Conservation (phyloP, 2,888 invertebrate genomes). For the Parochlus steinenii region DNA sequence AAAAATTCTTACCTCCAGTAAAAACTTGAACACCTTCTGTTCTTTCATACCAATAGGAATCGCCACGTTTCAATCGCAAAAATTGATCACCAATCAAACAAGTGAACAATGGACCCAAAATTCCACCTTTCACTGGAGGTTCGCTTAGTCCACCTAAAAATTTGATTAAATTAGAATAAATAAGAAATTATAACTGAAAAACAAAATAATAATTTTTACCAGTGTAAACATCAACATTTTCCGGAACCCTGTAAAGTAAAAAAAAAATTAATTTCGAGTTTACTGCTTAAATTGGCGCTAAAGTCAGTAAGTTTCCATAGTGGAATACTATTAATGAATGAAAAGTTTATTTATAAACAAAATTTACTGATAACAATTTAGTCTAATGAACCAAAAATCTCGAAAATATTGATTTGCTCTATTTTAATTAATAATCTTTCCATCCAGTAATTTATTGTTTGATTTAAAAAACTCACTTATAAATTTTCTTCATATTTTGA, state of each 20-base stretch:
- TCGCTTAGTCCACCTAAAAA: slow-evolving; percentile 81
- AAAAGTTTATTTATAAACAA: no score
- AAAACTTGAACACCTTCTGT: slow-evolving; percentile 45
- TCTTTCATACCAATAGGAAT: slow-evolving; percentile 81
- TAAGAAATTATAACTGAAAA: no score
- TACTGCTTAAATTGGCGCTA: no score
- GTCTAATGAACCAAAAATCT: no score
- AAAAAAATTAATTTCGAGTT: no score
- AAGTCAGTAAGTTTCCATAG: no score
- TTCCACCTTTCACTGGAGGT: slow-evolving; percentile 45
- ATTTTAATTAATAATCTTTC: neutral
- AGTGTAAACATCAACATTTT: slow-evolving; percentile 78
- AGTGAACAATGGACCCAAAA: slow-evolving; percentile 70
- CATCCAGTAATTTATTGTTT: neutral
- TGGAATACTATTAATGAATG: no score
- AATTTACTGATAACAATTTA: no score
- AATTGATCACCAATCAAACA: slow-evolving; percentile 81
- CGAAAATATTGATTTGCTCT: no score
- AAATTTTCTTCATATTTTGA: slow-evolving; percentile 43
- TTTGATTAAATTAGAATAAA: no score
- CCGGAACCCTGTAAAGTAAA: slow-evolving; percentile 37
- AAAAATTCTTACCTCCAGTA: slow-evolving; percentile 36
- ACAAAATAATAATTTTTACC: no score
- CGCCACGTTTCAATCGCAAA: slow-evolving; percentile 58
- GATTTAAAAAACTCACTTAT: slow-evolving; percentile 33